Conservation (phyloP, 2,888 invertebrate species). For the Salticus scenicus region DNA sequence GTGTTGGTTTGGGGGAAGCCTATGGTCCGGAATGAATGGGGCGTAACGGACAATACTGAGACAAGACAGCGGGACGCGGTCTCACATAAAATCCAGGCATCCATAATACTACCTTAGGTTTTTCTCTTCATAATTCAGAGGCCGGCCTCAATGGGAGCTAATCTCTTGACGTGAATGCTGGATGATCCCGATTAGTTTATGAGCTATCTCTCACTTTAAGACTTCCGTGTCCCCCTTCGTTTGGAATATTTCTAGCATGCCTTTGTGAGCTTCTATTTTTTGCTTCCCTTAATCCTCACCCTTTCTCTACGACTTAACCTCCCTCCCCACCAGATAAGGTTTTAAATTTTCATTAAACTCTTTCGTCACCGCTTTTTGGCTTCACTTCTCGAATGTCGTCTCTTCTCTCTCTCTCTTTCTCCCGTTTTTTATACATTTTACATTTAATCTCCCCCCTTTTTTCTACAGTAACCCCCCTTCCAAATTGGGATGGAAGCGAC, state of each 20-base stretch:
- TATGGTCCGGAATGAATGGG: neutral
- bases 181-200: slow-evolving; percentile 68
- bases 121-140: slow-evolving; percentile 48
- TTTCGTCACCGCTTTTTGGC: slow-evolving; percentile 59
- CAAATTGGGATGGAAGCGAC: slow-evolving; percentile 36
- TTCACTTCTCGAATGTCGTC: slow-evolving; percentile 14
- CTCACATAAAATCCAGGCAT: slow-evolving; percentile 60
- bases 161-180: slow-evolving; percentile 53
- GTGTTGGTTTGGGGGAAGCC: too few species aligned
- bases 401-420: neutral
- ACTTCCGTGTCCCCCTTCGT: slow-evolving; percentile 54
- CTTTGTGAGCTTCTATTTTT: slow-evolving; percentile 18
- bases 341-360: slow-evolving; percentile 70
- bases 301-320: slow-evolving; percentile 24
- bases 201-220: slow-evolving; percentile 57
- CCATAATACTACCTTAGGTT: slow-evolving; percentile 17
- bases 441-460: neutral
- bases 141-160: slow-evolving; percentile 27
- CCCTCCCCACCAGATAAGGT: slow-evolving; percentile 21
- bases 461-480: slow-evolving; percentile 16
- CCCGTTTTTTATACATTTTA: too few species aligned
- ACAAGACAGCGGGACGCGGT: slow-evolving; percentile 51
- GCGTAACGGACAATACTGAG: slow-evolving; percentile 57
- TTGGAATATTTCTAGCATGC: slow-evolving; percentile 34
- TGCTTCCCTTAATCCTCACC: slow-evolving; percentile 46